Evolutionary conservation across 2,888 invertebrate species (phyloP).

Genomic region (Apodemia mormo): DNA sequence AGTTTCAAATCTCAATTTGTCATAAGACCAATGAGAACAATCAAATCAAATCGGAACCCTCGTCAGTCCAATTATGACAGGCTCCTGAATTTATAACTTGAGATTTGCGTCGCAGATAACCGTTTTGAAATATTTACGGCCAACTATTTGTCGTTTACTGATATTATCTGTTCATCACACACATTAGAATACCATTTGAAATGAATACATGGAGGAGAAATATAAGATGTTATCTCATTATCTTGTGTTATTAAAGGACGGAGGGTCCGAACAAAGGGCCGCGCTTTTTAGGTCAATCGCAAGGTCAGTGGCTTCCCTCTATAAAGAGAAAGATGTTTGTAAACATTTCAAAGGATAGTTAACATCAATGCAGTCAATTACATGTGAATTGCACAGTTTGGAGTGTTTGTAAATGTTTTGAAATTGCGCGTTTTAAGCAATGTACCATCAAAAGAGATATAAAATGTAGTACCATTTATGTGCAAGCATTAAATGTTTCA

Average conservation of each 20-base stretch:
- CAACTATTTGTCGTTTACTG: conserved; percentile 34
- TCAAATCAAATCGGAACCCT: conserved; percentile 53
- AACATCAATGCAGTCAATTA: background rate
- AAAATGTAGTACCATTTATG: too few relatives aligned
- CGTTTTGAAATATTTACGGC: conserved; percentile 38
- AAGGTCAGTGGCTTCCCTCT: conserved; percentile 49
- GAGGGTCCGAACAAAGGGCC: conserved; percentile 60
- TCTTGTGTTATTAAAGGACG: conserved; percentile 44
- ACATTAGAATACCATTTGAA: conserved; percentile 43
- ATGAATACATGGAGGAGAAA: conserved; percentile 46
- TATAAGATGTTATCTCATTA: conserved; percentile 52
- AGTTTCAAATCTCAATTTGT: conserved; percentile 52
- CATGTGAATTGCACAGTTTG: background rate
- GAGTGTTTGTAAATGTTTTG: background rate
- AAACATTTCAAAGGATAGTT: conserved; percentile 23
- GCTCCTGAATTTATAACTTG: conserved; percentile 38
- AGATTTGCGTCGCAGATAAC: conserved; percentile 42
- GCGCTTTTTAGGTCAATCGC: conserved; percentile 56
- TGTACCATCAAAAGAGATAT: too few relatives aligned
- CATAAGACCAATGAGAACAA: conserved; percentile 57
- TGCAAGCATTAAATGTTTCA: too few relatives aligned
- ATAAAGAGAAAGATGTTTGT: conserved; percentile 27
- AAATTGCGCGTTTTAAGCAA: background rate
- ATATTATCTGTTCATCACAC: conserved; percentile 42
- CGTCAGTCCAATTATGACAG: conserved; percentile 61